Conservation (phyloP, 2,888 invertebrate genomes). For the Plagiodera versicolora region DNA sequence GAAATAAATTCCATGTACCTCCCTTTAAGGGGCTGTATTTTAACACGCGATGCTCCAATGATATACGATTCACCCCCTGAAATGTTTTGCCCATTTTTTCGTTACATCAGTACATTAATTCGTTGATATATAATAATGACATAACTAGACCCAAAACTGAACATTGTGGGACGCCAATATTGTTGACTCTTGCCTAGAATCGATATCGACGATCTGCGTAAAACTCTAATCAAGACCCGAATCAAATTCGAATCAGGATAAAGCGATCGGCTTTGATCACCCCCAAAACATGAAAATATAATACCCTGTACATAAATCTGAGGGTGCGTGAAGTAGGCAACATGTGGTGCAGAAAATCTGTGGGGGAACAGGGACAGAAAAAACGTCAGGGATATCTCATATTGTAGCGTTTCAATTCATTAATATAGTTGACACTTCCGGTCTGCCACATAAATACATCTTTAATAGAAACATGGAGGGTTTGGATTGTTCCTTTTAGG, state of each 20-base stretch:
- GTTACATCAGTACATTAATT: too few relatives aligned
- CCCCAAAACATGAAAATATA: slow-evolving; percentile 4
- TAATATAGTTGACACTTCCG: slow-evolving; percentile 25
- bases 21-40: too few relatives aligned
- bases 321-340: slow-evolving; percentile 27
- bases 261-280: not conserved
- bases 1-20: too few relatives aligned
- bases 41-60: too few relatives aligned
- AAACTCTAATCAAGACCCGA: not conserved
- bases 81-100: too few relatives aligned
- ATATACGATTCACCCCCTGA: too few relatives aligned
- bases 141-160: too few relatives aligned
- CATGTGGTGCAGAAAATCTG: slow-evolving; percentile 29
- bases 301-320: slow-evolving; percentile 8
- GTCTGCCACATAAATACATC: slow-evolving; percentile 4
- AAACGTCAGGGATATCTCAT: slow-evolving; percentile 12
- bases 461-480: not conserved
- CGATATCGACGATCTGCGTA: not conserved
- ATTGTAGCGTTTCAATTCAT: slow-evolving; percentile 24
- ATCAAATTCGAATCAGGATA: not conserved
- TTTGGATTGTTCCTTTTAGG: not conserved
- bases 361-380: slow-evolving; percentile 19
- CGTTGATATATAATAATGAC: too few relatives aligned
- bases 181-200: too few relatives aligned
- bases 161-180: too few relatives aligned